Percentiles rank a stretch among this genome's conserved stretches.
phyloP scores from a whole-genome alignment of 2,113 vertebrate genomes.

The Leptobrachium ailaonicum region DNA sequence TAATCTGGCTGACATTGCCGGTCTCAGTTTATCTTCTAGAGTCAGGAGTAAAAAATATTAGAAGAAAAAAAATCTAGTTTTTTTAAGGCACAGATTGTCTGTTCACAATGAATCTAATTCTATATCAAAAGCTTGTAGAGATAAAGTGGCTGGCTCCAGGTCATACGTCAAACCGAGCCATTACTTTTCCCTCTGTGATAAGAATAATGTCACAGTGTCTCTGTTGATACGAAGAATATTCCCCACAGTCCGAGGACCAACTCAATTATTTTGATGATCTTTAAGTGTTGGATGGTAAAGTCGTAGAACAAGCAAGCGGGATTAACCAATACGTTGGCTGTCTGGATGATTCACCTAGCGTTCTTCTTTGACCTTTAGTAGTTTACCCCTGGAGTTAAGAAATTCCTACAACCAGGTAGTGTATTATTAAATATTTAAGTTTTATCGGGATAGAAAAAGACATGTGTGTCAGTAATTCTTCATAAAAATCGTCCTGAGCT shows the following conservation, averaged over 20 bases:
- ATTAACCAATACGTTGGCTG: slow-evolving; percentile 20
- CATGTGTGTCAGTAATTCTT: too few species aligned
- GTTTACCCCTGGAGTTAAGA: too few species aligned
- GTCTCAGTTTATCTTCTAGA: slow-evolving; percentile 36
- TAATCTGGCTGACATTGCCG: slow-evolving; percentile 28
- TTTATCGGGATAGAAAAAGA: too few species aligned
- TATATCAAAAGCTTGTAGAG: slow-evolving; percentile 41
- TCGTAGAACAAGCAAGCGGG: slow-evolving; percentile 2
- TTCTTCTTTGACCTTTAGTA: too few species aligned
- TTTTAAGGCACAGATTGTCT: slow-evolving; percentile 46
- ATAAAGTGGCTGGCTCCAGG: slow-evolving; percentile 49
- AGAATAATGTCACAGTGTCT: slow-evolving; percentile 48
- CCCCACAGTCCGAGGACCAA: slow-evolving; percentile 46
- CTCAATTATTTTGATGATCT: slow-evolving; percentile 49
- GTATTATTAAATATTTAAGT: too few species aligned
- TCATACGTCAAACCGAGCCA: slow-evolving; percentile 48
- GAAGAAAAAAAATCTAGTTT: slow-evolving; percentile 23
- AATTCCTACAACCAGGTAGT: too few species aligned
- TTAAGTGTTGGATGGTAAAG: slow-evolving; percentile 26
- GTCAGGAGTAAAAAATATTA: slow-evolving; percentile 23
- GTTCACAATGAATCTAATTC: slow-evolving; percentile 51
- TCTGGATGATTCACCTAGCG: too few species aligned
- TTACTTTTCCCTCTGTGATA: slow-evolving; percentile 50
- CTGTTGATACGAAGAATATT: slow-evolving; percentile 29
- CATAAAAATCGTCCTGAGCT: too few species aligned